Base-by-base conservation (phyloP, 2,888 invertebrate genomes). In the Patella pellucida region DNA sequence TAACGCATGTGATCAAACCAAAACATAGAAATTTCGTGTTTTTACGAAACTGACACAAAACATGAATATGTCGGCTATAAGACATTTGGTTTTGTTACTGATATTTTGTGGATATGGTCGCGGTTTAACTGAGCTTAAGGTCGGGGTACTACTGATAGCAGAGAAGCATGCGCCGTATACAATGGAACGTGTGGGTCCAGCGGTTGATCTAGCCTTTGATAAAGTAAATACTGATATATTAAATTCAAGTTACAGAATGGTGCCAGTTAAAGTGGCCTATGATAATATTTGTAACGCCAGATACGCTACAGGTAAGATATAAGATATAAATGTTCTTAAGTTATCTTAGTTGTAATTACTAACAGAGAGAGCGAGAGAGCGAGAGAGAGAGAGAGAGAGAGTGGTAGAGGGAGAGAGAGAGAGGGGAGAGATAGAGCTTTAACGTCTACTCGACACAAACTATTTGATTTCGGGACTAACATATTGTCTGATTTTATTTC, bases 121-220 rank as follows among this genome's bases (percentile, higher is more conserved):
- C 14, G 27, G 56, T 41, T 73, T 71, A 2, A 79, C 73, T 16
- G 78, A 81, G 15, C 62, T 84, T 68, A 79, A 77, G 31, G 77
- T 85, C n/a, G 86, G 85, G 0, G 80, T 85, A 14, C 50, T 84
- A 19, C 68, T 83, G 15, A 79, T 83, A n/a, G 54, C 72, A 0
- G 75, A 78, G 19, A 51, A 72, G 15, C 77, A 74, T 7, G 77
- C 81, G 1, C 86, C 86, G 2, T 86, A 83, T 76, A 83, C 82
- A 71, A 74, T 84, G 15, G 81, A 83, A 68, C 72, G 83, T 52
- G 75, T 79, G 3, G 85, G 82, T 1, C 83, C 86, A 3, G 85
- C 85, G 4, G 77, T 86, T 2, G 75, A 85, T 27, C 73, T 85
- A 31, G 86, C 82, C 62, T 71, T 86, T 54, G 81, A 81, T 3